phyloP scores from a whole-genome alignment of 2,797 vertebrate genomes.

The Sorex maritimensis region DNA sequence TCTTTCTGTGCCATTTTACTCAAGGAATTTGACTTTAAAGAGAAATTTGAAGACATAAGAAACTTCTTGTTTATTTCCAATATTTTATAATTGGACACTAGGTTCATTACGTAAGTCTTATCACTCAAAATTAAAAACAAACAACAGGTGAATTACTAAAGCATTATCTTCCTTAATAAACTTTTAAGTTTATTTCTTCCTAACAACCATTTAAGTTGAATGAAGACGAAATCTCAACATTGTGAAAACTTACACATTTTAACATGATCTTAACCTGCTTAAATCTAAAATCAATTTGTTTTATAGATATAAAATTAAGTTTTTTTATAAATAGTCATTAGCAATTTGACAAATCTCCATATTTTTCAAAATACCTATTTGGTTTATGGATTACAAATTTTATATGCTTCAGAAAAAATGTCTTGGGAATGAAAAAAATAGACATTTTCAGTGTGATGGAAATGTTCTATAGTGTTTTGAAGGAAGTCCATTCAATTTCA shows the following conservation, averaged over 20 bases:
- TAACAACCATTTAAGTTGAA: conserved; percentile 85
- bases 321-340: conserved; percentile 84
- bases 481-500: conserved; percentile 78
- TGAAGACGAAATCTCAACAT: neutral
- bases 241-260: too few relatives aligned
- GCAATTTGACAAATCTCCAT: conserved; percentile 76
- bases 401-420: conserved; percentile 62
- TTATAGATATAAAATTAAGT: conserved; percentile 77
- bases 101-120: neutral
- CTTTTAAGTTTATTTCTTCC: conserved; percentile 84
- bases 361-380: conserved; percentile 81
- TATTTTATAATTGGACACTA: neutral
- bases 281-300: conserved; percentile 80
- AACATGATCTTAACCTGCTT: conserved; percentile 84
- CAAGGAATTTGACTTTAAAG: conserved; percentile 55
- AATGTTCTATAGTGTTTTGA: conserved; percentile 73
- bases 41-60: conserved; percentile 77
- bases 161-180: conserved; percentile 70
- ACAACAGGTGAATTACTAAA: conserved; percentile 20
- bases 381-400: conserved; percentile 70
- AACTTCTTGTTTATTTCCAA: conserved; percentile 74
- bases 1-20: conserved; percentile 63
- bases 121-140: conserved; percentile 28
- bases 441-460: conserved; percentile 74
- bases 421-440: conserved; percentile 47